phyloP scores from a whole-genome alignment of 2,888 invertebrate genomes.

The Brachypalpus laphriformis region DNA sequence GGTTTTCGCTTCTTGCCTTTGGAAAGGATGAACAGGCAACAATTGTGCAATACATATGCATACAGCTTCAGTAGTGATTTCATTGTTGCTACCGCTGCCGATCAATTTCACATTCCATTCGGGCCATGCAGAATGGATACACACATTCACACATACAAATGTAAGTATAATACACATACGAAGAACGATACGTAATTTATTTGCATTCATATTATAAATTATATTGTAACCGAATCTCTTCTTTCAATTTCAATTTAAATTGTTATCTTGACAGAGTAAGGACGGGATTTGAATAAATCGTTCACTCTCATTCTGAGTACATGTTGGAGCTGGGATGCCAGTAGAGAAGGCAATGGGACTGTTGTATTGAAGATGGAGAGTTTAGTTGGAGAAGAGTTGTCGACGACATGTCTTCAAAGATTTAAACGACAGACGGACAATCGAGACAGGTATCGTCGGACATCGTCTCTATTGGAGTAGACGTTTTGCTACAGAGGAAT shows the following conservation, averaged over 20 bases:
- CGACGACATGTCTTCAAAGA: slow-evolving; percentile 77
- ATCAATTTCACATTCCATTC: slow-evolving; percentile 66
- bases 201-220: slow-evolving; percentile 79
- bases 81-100: slow-evolving; percentile 70
- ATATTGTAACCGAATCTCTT: slow-evolving; percentile 83
- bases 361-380: slow-evolving; percentile 46
- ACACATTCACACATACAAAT: slow-evolving; percentile 31
- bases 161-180: slow-evolving; percentile 12
- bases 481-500: slow-evolving; percentile 37
- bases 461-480: slow-evolving; percentile 67
- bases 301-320: slow-evolving; percentile 77
- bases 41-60: slow-evolving; percentile 65
- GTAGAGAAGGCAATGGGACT: slow-evolving; percentile 56
- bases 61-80: slow-evolving; percentile 50
- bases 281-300: slow-evolving; percentile 80
- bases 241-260: slow-evolving; percentile 83
- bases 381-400: slow-evolving; percentile 76
- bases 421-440: slow-evolving; percentile 77
- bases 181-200: slow-evolving; percentile 70
- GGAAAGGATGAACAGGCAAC: slow-evolving; percentile 35
- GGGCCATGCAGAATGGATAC: slow-evolving; percentile 44
- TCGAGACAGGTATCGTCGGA: slow-evolving; percentile 72
- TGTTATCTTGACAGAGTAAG: slow-evolving; percentile 81
- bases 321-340: slow-evolving; percentile 54
- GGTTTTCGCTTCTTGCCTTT: slow-evolving; percentile 4